Evolutionary conservation across 2,888 invertebrate species (phyloP).

Genomic region (Phymatocera aterrima): DNA sequence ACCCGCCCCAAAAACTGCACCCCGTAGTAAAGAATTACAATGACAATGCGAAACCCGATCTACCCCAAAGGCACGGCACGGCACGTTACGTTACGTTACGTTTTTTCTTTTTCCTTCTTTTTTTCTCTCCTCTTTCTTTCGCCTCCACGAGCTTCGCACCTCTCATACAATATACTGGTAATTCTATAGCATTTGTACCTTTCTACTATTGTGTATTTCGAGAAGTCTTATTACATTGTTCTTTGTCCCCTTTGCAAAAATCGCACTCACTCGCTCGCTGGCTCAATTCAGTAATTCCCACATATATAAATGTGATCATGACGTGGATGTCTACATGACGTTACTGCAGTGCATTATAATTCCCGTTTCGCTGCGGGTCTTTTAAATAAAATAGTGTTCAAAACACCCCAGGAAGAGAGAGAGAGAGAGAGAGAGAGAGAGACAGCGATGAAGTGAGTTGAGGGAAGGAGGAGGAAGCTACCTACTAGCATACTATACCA

Average conservation of each 20-base stretch:
- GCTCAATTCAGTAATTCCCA: not conserved
- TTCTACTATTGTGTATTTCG: constrained; percentile 59
- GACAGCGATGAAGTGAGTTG: not conserved
- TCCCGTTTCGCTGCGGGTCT: not conserved
- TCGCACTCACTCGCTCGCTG: not conserved
- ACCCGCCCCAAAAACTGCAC: constrained; percentile 73
- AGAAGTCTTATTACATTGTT: constrained; percentile 49
- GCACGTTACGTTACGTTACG: too few relatives aligned
- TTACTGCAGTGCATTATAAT: not conserved
- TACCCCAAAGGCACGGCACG: constrained; percentile 72
- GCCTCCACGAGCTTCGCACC: constrained; percentile 48
- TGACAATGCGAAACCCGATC: constrained; percentile 74
- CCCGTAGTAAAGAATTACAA: constrained; percentile 72
- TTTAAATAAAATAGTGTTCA: not conserved
- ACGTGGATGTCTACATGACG: not conserved
- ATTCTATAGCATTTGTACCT: constrained; percentile 64
- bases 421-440: not conserved
- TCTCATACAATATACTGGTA: constrained; percentile 55
- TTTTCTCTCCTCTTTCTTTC: constrained; percentile 48
- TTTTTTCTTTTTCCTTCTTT: constrained; percentile 57
- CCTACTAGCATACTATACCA: not conserved
- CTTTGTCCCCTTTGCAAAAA: constrained; percentile 22
- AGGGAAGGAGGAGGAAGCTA: not conserved
- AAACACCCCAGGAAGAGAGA: not conserved
- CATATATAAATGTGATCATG: constrained; percentile 12